These are phyloP conservation scores for Corythornis vintsioides DNA, from an alignment of 2,113 vertebrate genomes.

Conservation along the genomic window DNA sequence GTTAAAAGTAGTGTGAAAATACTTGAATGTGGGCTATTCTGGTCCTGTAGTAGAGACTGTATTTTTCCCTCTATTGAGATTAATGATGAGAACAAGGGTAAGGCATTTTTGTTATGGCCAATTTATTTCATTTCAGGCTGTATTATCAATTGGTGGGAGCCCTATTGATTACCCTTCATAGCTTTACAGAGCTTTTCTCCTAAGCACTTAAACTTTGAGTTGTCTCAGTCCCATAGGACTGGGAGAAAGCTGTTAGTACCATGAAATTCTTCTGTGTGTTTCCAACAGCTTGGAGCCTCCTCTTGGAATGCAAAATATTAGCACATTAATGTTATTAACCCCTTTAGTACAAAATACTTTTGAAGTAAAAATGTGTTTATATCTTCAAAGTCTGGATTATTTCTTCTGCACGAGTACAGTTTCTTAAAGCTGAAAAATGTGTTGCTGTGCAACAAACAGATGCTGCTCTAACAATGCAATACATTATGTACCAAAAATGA, in stretches of 20 bases:
- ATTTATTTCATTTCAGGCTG: conserved; percentile 68
- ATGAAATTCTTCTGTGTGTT: conserved; percentile 59
- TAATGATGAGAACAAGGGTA: conserved; percentile 40
- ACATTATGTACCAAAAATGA: conserved; percentile 96
- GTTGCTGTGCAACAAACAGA: conserved; percentile 96
- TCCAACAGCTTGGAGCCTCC: conserved; percentile 52
- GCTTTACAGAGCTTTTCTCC: conserved; percentile 59
- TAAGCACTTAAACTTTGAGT: conserved; percentile 67
- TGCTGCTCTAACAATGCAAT: conserved; percentile 95
- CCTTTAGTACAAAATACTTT: conserved; percentile 57
- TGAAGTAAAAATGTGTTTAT: conserved; percentile 65
- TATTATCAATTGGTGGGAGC: conserved; percentile 66
- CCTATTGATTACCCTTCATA: conserved; percentile 70
- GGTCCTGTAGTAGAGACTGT: background rate
- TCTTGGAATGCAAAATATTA: conserved; percentile 63
- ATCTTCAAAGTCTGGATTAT: conserved; percentile 70
- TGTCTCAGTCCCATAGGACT: conserved; percentile 49
- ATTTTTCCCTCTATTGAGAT: conserved; percentile 47
- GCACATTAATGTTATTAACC: conserved; percentile 67
- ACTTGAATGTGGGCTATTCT: background rate
- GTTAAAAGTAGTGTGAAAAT: background rate
- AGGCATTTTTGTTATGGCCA: conserved; percentile 57
- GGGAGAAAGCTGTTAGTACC: conserved; percentile 59
- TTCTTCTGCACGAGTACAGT: conserved; percentile 89
- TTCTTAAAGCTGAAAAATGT: conserved; percentile 97